Evolutionary conservation across 2,113 vertebrate species (phyloP), one percentile per base, ranked within the genome.

Genomic region (Ophthalmolycus amberensis): DNA sequence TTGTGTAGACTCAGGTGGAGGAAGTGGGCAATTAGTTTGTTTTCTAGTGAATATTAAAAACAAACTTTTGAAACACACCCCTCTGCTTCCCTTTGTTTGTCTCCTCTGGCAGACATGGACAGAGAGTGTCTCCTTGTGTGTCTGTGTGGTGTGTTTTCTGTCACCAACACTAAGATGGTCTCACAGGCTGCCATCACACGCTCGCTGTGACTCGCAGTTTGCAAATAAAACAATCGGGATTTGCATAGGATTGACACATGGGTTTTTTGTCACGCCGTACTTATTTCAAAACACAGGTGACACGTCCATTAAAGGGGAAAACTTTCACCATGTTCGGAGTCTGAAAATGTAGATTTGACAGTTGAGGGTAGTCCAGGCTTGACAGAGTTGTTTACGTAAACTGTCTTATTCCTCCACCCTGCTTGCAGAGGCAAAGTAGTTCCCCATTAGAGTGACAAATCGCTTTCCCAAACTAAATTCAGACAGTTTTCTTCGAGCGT

Each of bases 11-110:
- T 80, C 16, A 5, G 89, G 88, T 93, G 75, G 52, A 90, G 86
- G 79, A 88, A 65, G 40, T 72, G 60, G 80, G 78, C 44, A 77
- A 80, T 62, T 56, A 1, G 58, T 46, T 34, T 59, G 88, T 83
- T 85, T 83, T 75, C 46, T 77, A 71, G 79, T 76, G 58, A 64
- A 81, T 77, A 90, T 89, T 88, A 91, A 89, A 88, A 89, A 75
- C 46, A 75, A 83, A 58, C 58, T 32, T 65, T 73, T 66, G 10
- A 85, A 58, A 58, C 18, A 44, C 25, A 20, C 44, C 34, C 3
- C 1, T 71, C 32, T 67, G 25, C 48, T 84, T 65, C 46, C 6
- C 56, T 69, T 29, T 52, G 9, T 84, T 71, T 70, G 68, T 75
- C 40, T 75, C 66, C 15, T 18, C 29, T 68, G 64, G 32, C 59